Percentiles rank a stretch among this genome's conserved stretches.
These are phyloP conservation scores for Cryptus viduatorius DNA, from an alignment of 2,888 invertebrate species.

Conservation along the genomic window DNA sequence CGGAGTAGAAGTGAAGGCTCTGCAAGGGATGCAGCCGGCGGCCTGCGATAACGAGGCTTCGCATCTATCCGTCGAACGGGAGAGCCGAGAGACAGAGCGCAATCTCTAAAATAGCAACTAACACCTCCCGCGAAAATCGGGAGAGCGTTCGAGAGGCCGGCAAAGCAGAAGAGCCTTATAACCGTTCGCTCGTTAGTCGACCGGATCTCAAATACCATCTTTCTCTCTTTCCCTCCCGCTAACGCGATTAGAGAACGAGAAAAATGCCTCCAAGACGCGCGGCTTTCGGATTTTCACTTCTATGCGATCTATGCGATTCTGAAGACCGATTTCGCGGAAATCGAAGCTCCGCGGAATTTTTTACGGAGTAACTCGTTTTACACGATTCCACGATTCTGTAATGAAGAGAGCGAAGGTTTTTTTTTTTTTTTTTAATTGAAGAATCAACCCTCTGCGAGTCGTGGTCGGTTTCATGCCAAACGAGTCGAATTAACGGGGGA, in stretches of 20 bases:
- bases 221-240: conserved; percentile 7
- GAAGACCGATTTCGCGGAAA: neutral
- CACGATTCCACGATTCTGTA: conserved; percentile 1
- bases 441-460: neutral
- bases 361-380: neutral
- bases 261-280: neutral
- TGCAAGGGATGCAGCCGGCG: conserved; percentile 24
- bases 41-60: conserved; percentile 48
- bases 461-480: no score
- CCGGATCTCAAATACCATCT: conserved; percentile 52
- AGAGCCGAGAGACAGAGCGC: conserved; percentile 18
- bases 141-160: conserved; percentile 40
- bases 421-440: neutral
- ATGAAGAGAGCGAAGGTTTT: neutral
- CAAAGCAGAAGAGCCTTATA: conserved; percentile 30
- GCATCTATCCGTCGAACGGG: conserved; percentile 16
- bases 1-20: conserved; percentile 7
- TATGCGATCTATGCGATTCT: neutral
- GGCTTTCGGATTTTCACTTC: neutral
- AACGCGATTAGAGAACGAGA: conserved; percentile 44
- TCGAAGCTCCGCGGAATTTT: neutral
- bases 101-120: conserved; percentile 25
- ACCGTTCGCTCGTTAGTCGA: conserved; percentile 64
- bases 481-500: no score
- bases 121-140: conserved; percentile 33